Evolutionary conservation across 2,888 invertebrate species (phyloP), one percentile per base, ranked within the genome.

Genomic region (Acleris emargana): DNA sequence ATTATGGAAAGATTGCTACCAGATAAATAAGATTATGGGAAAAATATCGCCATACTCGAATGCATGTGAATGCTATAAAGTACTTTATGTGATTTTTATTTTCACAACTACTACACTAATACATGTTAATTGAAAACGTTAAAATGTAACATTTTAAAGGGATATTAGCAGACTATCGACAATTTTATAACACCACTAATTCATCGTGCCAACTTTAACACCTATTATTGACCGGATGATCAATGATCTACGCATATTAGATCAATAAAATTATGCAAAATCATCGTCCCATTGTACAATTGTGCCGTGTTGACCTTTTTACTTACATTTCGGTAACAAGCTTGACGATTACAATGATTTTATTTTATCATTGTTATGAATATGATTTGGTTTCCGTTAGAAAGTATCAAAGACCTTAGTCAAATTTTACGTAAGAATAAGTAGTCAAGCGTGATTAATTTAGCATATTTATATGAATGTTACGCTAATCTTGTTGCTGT

Each of bases 181-280:
- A 49, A 20, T 42, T 22, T 49, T 2, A 32, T 13, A 9, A 68
- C 82, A 73, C 67, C 84, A 76, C 87, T 86, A 81, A 11, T 2
- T 17, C 69, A 74, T 70, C 80, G 73, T 86, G 87, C 83, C 87
- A 88, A 80, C 77, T 79, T 79, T 84, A 83, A 86, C 82, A 81
- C 82, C 79, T 79, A 86, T 86, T 88, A 89, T 91, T 86, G 86
- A 85, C 78, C 82, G 79, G 75, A 87, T 91, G 92, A 91, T 90
- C 84, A 89, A 91, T 91, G 92, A 88, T 91, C 81, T 73, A 88
- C 81, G 88, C 84, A 70, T 89, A 91, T 91, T 88, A 74, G 88
- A 88, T 88, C 89, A 89, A 90, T 91, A 87, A 89, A 89, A 90
- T 87, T 89, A 91, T 92, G 92, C 91, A 89, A 85, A 87, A 87